Base-by-base conservation (phyloP, 1,140 invertebrate genomes). In the Drosophila biarmipes region DNA sequence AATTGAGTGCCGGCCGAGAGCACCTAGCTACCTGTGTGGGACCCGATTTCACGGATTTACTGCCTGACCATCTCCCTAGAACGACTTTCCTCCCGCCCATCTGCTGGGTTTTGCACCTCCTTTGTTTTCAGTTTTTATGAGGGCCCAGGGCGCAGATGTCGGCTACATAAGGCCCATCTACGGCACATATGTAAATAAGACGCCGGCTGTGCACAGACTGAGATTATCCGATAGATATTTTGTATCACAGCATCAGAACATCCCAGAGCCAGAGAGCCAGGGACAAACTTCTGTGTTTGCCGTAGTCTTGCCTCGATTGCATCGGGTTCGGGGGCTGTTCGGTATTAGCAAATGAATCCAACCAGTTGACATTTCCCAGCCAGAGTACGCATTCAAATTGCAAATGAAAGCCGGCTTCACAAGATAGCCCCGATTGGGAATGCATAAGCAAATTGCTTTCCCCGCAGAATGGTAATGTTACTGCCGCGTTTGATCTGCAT, bases 1-100 rank as follows among this genome's bases (percentile, higher is more conserved):
- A 89, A 82, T 89, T 86, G 71, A 89, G 78, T 69, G 75, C 73
- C 71, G 75, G 87, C 8, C n/a, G 8, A 40, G n/a, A 15, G 14
- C 45, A 46, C 46, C 54, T 76, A 46, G 40, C 54, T 76, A 76
- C 73, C 73, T 76, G 43, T 37, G n/a, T n/a, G n/a, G n/a, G n/a
- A n/a, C 42, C 72, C 38, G 34, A 40, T 31, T 6, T 10, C 12
- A 21, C 10, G 37, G 11, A 15, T 64, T 80, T 80, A 62, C 69
- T 49, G 68, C 54, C 67, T 59, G 45, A 42, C 63, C 54, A 8
- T 29, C 46, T 51, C 56, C 14, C 42, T 43, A 42, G 40, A 37
- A 35, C 52, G 31, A 42, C 56, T 62, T 43, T 27, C 42, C 31
- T 40, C 29, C 37, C 15, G 27, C 24, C 38, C 66, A 69, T 43